Evolutionary conservation across 2,797 vertebrate species (phyloP).

Genomic region (Oreortyx pictus): DNA sequence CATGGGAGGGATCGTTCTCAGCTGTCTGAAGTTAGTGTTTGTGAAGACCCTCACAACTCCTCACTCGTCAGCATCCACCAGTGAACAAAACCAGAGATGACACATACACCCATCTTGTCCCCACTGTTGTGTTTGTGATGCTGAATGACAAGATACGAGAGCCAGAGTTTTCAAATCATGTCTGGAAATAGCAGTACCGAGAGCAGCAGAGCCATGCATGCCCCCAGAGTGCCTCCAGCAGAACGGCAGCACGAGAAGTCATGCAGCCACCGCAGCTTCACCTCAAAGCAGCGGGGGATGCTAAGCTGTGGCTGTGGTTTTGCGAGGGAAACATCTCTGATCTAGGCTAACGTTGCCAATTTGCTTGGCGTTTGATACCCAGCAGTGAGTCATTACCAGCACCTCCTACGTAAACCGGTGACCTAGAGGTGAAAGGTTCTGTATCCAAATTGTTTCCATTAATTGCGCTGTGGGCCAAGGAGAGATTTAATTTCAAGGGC

Average conservation of each 20-base stretch:
- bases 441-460: conserved; percentile 46
- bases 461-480: conserved; percentile 39
- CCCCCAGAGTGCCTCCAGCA: background rate
- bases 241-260: background rate
- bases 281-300: background rate
- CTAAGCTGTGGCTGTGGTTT: background rate
- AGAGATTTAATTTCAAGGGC: conserved; percentile 62
- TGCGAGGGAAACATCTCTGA: background rate
- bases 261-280: background rate
- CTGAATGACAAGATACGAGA: background rate
- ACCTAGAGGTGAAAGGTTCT: conserved; percentile 49
- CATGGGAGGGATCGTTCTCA: background rate
- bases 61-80: background rate
- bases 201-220: background rate
- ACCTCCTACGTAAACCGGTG: conserved; percentile 44
- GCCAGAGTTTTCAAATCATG: background rate
- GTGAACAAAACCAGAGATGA: background rate
- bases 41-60: background rate
- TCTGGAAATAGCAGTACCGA: background rate
- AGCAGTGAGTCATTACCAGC: conserved; percentile 47
- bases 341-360: fast-evolving
- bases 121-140: background rate
- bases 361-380: background rate
- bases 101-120: background rate
- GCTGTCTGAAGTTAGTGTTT: background rate